Evolutionary conservation across 2,888 invertebrate species (phyloP).

Genomic region (Volucella inflata): DNA sequence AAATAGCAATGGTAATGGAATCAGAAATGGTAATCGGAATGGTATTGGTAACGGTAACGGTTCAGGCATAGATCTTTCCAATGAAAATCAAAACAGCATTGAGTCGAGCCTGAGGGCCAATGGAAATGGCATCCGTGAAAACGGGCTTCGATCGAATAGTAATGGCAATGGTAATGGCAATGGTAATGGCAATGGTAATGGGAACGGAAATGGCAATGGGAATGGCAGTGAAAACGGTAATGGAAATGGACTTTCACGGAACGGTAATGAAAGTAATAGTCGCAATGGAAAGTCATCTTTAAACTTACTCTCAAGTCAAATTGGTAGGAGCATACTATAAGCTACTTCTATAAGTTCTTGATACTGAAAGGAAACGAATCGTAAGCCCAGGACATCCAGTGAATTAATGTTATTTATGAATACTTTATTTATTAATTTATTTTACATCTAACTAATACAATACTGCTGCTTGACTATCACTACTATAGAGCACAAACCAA

Average conservation of each 20-base stretch:
- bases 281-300: constrained; percentile 60
- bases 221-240: constrained; percentile 33
- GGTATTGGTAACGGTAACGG: constrained; percentile 1
- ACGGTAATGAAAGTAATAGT: constrained; percentile 53
- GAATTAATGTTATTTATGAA: constrained; percentile 67
- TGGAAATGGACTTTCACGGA: constrained; percentile 41
- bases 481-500: no score
- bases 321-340: constrained; percentile 47
- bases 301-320: constrained; percentile 24
- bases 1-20: constrained; percentile 22
- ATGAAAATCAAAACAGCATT: constrained; percentile 20
- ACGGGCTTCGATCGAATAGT: constrained; percentile 12
- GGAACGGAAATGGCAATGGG: constrained; percentile 34
- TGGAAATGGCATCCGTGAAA: constrained; percentile 45
- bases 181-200: constrained; percentile 46
- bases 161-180: constrained; percentile 56
- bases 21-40: no score
- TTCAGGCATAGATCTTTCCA: background rate
- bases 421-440: constrained; percentile 30
- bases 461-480: no score
- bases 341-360: background rate
- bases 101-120: constrained; percentile 69
- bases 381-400: constrained; percentile 61
- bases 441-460: no score
- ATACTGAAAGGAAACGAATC: constrained; percentile 18